Base-by-base conservation (phyloP, 2,113 vertebrate genomes). In the Hymenochirus boettgeri region DNA sequence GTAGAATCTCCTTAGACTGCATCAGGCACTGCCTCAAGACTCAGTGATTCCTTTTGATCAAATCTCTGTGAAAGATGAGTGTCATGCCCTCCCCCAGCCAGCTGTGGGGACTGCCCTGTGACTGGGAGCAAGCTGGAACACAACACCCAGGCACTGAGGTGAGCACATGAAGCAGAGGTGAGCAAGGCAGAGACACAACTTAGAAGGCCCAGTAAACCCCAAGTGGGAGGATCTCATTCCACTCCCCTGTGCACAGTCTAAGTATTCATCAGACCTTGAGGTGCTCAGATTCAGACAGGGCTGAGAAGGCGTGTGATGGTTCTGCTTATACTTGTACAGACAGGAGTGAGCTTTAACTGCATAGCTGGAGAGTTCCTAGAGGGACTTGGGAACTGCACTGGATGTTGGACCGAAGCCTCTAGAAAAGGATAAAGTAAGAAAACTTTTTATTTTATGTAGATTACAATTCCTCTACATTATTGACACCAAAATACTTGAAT, bases 361-460 rank as follows among this genome's bases (percentile, higher is more conserved):
- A 88, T 84, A 80, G 85, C 65, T 69, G 56, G 80, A 85, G 84
- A 85, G 88, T 85, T 88, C 82, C 69, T 78, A 65, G 80, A 79
- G 85, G 91, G 89, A 89, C 92, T 93, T 91, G 91, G 86, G 86
- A 88, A 85, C 83, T 87, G 82, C 76, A 76, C 75, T 74, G 83
- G 54, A 57, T 29, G 27, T 57, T 57, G 46, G 31, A 31, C 80
- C 77, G 85, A 62, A 86, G 84, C 79, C 86, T 79, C 85, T 84
- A 87, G 91, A 84, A 82, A 98, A 96, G 95, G 91, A 94, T 56
- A 93, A 96, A 93, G 95, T 98, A 89, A 95, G 94, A 79, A 77
- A 79, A 80, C 76, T 73, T 74, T 73, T 58, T 26, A 18, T 21
- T 57, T 22, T 37, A 26, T n/a, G n/a, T n/a, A n/a, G n/a, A n/a